Percentiles rank a stretch among this genome's conserved stretches.
Conservation (phyloP, 2,797 vertebrate species). For the Crypturellus tataupa region DNA sequence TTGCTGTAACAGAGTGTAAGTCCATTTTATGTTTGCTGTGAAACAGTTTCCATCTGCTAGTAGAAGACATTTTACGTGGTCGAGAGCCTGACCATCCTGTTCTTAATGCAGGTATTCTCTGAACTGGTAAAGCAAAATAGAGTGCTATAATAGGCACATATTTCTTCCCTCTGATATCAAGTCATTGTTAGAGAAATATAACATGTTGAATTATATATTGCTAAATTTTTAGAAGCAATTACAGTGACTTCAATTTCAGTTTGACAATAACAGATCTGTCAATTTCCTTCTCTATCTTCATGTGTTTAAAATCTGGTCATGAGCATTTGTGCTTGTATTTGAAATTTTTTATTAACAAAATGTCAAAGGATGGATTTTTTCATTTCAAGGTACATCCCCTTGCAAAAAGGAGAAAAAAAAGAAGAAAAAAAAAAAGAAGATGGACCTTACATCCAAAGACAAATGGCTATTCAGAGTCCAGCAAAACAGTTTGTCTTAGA, state of each 20-base stretch:
- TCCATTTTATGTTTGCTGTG: constrained; percentile 26
- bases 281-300: constrained; percentile 1
- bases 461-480: neutral
- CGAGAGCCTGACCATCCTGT: constrained; percentile 31
- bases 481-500: neutral
- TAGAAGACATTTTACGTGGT: constrained; percentile 31
- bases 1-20: neutral
- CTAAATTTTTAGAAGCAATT: constrained; percentile 27
- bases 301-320: constrained; percentile 30
- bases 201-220: neutral
- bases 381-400: neutral
- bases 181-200: constrained; percentile 22
- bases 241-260: constrained; percentile 28
- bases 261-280: neutral
- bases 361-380: constrained; percentile 44
- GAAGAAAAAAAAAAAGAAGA: neutral
- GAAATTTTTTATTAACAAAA: constrained; percentile 37
- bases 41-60: constrained; percentile 30
- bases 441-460: neutral
- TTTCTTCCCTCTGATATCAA: constrained; percentile 44
- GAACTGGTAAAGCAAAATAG: constrained; percentile 38
- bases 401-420: neutral
- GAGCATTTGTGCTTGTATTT: neutral
- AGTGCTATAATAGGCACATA: constrained; percentile 13
- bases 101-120: constrained; percentile 33